These are phyloP conservation scores for Orius insidiosus DNA, from an alignment of 1,140 invertebrate genomes.

Conservation along the genomic window DNA sequence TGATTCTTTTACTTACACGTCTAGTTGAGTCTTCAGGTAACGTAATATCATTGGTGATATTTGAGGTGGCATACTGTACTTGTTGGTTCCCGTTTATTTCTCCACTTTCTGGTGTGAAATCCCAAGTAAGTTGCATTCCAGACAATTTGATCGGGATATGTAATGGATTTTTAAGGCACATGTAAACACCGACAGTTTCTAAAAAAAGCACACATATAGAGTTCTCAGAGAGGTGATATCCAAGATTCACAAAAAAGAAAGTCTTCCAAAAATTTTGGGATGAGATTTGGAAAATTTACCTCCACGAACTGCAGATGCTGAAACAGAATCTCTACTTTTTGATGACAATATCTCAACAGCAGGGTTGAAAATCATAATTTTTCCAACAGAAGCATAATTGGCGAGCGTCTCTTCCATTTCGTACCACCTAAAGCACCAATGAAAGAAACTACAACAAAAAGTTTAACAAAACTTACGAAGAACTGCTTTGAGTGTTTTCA, in stretches of 20 bases:
- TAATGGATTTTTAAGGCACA: slow-evolving; percentile 64
- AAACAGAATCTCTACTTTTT: slow-evolving; percentile 43
- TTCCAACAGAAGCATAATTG: slow-evolving; percentile 43
- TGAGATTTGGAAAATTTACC: slow-evolving; percentile 25
- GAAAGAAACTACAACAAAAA: no score
- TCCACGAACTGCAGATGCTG: slow-evolving; percentile 51
- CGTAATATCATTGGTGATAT: slow-evolving; percentile 28
- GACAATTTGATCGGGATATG: slow-evolving; percentile 51
- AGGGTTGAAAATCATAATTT: slow-evolving; percentile 61
- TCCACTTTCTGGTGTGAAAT: slow-evolving; percentile 34
- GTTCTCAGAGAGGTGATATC: slow-evolving; percentile 2
- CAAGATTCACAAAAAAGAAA: background rate
- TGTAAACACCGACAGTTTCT: slow-evolving; percentile 65
- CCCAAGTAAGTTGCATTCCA: slow-evolving; percentile 66
- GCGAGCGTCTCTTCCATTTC: slow-evolving; percentile 59
- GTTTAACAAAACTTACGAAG: slow-evolving; percentile 1
- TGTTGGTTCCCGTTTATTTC: slow-evolving; percentile 22
- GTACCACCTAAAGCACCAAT: slow-evolving; percentile 17
- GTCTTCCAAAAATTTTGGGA: slow-evolving; percentile 13
- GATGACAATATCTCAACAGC: slow-evolving; percentile 46
- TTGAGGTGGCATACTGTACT: slow-evolving; percentile 26
- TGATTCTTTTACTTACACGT: slow-evolving; percentile 25
- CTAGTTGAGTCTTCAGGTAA: slow-evolving; percentile 27
- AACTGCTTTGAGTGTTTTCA: background rate
- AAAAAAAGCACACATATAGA: no score